Conservation (phyloP, 2,113 vertebrate genomes). For the Brachionichthys hirsutus region DNA sequence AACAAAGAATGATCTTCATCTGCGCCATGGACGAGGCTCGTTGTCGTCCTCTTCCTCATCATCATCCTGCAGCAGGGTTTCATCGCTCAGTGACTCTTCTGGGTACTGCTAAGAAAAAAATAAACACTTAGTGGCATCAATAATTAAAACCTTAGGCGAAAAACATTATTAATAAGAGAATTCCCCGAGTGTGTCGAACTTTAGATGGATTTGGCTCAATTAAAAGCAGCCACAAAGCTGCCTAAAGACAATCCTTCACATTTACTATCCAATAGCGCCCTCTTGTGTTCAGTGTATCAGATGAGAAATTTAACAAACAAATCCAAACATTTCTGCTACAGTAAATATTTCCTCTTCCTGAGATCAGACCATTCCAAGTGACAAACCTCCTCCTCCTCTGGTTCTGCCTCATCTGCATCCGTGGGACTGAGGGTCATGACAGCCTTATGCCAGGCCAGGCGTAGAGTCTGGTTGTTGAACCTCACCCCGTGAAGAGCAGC, state of each 20-base stretch:
- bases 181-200: neutral
- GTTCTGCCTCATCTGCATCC: conserved; percentile 88
- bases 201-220: conserved; percentile 7
- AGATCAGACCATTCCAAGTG: conserved; percentile 2
- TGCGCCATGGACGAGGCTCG: conserved; percentile 95
- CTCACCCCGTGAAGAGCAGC: conserved; percentile 89
- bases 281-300: conserved; percentile 43
- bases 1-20: conserved; percentile 79
- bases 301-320: neutral
- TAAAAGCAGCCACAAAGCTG: conserved; percentile 8
- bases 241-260: neutral
- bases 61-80: conserved; percentile 93
- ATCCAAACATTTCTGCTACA: neutral
- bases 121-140: neutral
- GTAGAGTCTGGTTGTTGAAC: conserved; percentile 89
- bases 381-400: conserved; percentile 94
- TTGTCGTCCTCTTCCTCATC: conserved; percentile 98
- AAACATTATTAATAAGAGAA: neutral
- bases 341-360: neutral
- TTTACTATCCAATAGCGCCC: conserved; percentile 45
- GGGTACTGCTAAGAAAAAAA: conserved; percentile 81
- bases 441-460: conserved; percentile 94
- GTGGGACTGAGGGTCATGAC: conserved; percentile 72
- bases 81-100: conserved; percentile 92
- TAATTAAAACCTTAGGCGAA: conserved; percentile 1